Base-by-base conservation (phyloP, 2,797 vertebrate species). In the Acanthornis magna region DNA sequence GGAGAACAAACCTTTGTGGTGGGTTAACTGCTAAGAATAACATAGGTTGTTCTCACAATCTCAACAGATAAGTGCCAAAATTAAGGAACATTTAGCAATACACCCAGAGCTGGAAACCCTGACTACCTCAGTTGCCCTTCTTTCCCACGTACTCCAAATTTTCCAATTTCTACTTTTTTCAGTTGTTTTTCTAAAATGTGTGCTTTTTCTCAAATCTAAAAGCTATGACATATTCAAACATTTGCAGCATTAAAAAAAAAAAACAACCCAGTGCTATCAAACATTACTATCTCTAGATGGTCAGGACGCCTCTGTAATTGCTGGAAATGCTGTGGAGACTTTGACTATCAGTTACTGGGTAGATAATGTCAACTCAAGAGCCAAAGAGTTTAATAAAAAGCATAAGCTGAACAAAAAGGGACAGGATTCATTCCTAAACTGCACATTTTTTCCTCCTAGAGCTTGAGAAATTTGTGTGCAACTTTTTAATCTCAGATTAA, bases 321-420 rank as follows among this genome's bases (percentile, higher is more conserved):
- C 5, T 92, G 85, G 72, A 92, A 60, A 80, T 3, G 40, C 65
- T 30, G 26, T 25, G 60, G 72, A 83, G 83, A 91, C 42, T 95
- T 73, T 50, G 47, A 67, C 60, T 81, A 83, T 71, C 57, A 83
- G 83, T 91, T 89, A 68, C 21, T 45, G 62, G 16, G 29, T 50
- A 85, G 70, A 58, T 70, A 93, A 77, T 55, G 27, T 72, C 75
- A 96, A 91, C 95, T 89, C 79, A 89, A 90, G 54, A 93, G 91
- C 75, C 94, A 96, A 94, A 91, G 15, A 79, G 25, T 77, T 70
- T 80, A 94, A 97, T 89, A 94, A 93, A 96, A 95, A 95, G 43
- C 71, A 95, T 70, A 71, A 96, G 40, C 54, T 95, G 76, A 93
- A 87, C 26, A 80, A 78, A 45, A 85, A 90, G 38, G 89, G 40